Conservation (phyloP, 2,888 invertebrate genomes). For the Shargacucullia verbasci region DNA sequence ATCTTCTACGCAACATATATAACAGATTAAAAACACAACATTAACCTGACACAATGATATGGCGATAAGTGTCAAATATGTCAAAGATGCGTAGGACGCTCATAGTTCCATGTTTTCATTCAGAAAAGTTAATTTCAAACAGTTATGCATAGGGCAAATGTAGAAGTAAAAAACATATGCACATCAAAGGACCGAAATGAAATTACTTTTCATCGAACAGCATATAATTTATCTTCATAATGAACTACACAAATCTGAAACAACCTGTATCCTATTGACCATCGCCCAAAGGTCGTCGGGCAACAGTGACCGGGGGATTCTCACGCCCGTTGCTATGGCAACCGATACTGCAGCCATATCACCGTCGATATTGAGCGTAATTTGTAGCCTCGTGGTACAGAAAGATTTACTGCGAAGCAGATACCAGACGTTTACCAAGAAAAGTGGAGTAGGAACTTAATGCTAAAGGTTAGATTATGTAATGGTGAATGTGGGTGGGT, state of each 20-base stretch:
- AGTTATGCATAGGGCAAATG: no score
- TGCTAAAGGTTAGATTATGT: conserved; percentile 37
- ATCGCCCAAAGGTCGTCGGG: conserved; percentile 53
- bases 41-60: no score
- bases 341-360: conserved; percentile 74
- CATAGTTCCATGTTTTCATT: no score
- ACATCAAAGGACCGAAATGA: no score
- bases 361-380: conserved; percentile 80
- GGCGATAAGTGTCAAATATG: no score
- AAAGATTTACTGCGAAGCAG: conserved; percentile 72
- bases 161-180: no score
- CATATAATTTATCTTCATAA: no score
- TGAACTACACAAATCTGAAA: conserved; percentile 7
- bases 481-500: conserved; percentile 8
- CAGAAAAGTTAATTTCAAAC: no score
- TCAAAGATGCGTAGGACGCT: no score
- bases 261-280: conserved; percentile 51
- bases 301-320: conserved; percentile 66
- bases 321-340: conserved; percentile 79
- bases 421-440: conserved; percentile 62
- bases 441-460: conserved; percentile 55
- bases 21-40: no score
- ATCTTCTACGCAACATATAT: no score
- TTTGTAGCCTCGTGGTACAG: conserved; percentile 80
- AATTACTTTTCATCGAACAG: no score